phyloP scores from a whole-genome alignment of 2,113 vertebrate genomes.

The Gymnogyps californianus region DNA sequence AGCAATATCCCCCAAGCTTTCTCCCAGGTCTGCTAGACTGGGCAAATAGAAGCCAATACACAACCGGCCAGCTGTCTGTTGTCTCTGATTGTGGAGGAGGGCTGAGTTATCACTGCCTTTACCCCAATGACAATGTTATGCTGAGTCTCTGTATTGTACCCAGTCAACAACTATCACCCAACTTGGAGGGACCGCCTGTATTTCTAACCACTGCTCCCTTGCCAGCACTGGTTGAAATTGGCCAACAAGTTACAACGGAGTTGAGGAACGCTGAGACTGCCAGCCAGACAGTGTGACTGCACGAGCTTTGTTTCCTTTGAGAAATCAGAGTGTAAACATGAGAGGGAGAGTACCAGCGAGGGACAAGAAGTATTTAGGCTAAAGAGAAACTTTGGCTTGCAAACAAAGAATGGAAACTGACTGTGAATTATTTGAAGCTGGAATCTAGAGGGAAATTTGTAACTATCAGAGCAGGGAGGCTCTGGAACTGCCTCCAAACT shows the following conservation, averaged over 20 bases:
- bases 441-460: neutral
- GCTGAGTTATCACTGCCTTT: neutral
- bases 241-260: neutral
- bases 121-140: rapidly evolving
- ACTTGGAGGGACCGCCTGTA: rapidly evolving
- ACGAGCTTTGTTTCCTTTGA: neutral
- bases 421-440: neutral
- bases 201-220: neutral
- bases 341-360: neutral
- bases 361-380: neutral
- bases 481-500: neutral
- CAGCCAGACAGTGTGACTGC: neutral
- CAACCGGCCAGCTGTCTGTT: neutral
- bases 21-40: neutral
- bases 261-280: neutral
- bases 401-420: neutral
- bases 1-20: neutral
- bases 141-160: neutral
- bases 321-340: neutral
- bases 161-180: neutral
- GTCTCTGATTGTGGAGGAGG: neutral
- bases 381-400: neutral
- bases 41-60: neutral
- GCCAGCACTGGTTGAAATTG: neutral
- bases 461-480: neutral